Evolutionary conservation across 1,140 invertebrate species (phyloP), one percentile per base, ranked within the genome.

Genomic region (Andricus grossulariae): DNA sequence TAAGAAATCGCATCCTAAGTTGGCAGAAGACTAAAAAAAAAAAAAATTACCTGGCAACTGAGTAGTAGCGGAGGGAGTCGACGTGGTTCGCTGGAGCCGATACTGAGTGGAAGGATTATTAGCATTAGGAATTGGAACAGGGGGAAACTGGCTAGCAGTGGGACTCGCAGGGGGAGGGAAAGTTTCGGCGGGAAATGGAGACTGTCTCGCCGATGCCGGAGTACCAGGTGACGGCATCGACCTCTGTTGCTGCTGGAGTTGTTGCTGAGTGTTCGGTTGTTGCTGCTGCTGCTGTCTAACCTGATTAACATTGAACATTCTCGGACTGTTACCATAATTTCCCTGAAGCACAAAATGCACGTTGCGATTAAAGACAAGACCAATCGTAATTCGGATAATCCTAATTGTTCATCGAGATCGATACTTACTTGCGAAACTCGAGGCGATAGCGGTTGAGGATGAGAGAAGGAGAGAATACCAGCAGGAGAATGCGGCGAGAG

Each of bases 1-100:
- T 57, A n/a, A 66, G n/a, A 66, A 25, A 32, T 16, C 12, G 25
- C 12, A 32, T 19, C 13, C 57, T 66, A 32, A 32, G 5, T 16
- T 15, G 25, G 8, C 45, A 45, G 66, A 66, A 45, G 19, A 16
- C 4, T 12, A 49, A 60, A 6, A 6, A 19, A 11, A 12, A 8
- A 19, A 51, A 70, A n/a, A 50, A 79, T 89, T 92, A 94, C 94
- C 94, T 93, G 94, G 93, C 89, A 95, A 90, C 88, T 95, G 94
- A 80, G 94, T 94, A 52, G 93, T 94, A 60, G 94, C 92, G 77
- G 93, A 93, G 16, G 94, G 94, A 55, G 93, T 93, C 84, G 93
- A 94, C 54, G 93, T 93, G 75, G 94, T 92, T 70, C 94, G 93
- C 84, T 94, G 94, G 77, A 94, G 86, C 78, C 94, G 91, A 88